These are phyloP conservation scores for Formica exsecta DNA, from an alignment of 1,140 invertebrate genomes.

Conservation along the genomic window DNA sequence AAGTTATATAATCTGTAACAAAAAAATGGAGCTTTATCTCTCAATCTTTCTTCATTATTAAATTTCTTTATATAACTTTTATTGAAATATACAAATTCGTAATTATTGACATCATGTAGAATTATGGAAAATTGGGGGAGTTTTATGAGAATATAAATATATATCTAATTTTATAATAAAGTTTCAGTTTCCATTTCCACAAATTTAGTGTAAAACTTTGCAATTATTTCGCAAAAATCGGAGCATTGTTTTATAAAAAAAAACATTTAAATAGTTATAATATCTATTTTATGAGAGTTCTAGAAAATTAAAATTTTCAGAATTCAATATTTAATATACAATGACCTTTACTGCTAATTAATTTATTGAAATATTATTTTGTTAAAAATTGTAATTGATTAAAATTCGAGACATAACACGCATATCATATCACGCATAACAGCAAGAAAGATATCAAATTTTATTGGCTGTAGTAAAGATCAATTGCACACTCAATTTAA, in stretches of 20 bases:
- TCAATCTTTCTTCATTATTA: neutral
- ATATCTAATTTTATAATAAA: neutral
- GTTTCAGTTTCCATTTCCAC: neutral
- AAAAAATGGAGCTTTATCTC: neutral
- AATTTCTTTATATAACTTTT: slow-evolving; percentile 26
- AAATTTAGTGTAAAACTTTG: neutral
- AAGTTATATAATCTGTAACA: neutral
- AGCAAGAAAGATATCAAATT: slow-evolving; percentile 4
- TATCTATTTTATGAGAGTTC: neutral
- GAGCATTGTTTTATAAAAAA: neutral
- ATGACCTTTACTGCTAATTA: neutral
- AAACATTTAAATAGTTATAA: neutral
- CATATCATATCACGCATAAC: too few relatives aligned
- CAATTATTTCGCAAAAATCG: neutral
- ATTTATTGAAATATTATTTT: neutral
- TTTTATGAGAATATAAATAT: slow-evolving; percentile 32
- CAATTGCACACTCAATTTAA: slow-evolving; percentile 11
- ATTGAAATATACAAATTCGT: slow-evolving; percentile 18
- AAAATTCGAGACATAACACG: neutral
- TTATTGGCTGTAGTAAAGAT: slow-evolving; percentile 24
- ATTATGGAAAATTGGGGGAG: slow-evolving; percentile 32
- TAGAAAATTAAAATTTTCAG: neutral
- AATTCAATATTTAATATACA: neutral
- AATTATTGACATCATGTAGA: slow-evolving; percentile 17
- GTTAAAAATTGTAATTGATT: neutral